phyloP scores from a whole-genome alignment of 2,113 vertebrate genomes.

The Phalacrocorax pelagicus region DNA sequence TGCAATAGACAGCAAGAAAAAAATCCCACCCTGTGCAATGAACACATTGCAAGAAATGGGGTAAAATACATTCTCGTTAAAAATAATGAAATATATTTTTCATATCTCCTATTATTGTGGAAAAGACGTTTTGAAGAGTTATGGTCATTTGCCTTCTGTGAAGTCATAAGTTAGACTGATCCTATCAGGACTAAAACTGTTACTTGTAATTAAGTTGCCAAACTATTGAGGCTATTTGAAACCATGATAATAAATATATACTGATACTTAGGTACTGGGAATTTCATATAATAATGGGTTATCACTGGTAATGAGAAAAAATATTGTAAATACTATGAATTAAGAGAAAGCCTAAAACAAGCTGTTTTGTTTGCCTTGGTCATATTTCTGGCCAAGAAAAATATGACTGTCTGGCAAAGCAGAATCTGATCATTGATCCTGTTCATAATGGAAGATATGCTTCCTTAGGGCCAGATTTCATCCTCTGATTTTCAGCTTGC shows the following conservation, averaged over 20 bases:
- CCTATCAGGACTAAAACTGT: neutral
- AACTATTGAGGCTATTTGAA: neutral
- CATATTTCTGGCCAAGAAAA: neutral
- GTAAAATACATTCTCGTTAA: neutral
- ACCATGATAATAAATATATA: neutral
- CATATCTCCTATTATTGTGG: neutral
- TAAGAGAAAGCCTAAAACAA: neutral
- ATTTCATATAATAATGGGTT: neutral
- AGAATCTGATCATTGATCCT: neutral
- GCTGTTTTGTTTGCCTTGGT: neutral
- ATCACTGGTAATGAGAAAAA: neutral
- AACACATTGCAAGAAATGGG: neutral
- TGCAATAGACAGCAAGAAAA: neutral
- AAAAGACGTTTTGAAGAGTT: neutral
- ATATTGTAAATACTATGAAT: neutral
- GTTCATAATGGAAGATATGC: neutral
- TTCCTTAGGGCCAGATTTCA: neutral
- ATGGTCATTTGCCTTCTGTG: neutral
- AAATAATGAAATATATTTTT: neutral
- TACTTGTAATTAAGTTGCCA: neutral
- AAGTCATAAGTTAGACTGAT: neutral
- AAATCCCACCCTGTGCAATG: accelerated
- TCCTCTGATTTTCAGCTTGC: neutral
- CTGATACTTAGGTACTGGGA: neutral
- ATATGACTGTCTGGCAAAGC: neutral